Evolutionary conservation across 2,888 invertebrate species (phyloP).

Genomic region (Nycteola revayana): DNA sequence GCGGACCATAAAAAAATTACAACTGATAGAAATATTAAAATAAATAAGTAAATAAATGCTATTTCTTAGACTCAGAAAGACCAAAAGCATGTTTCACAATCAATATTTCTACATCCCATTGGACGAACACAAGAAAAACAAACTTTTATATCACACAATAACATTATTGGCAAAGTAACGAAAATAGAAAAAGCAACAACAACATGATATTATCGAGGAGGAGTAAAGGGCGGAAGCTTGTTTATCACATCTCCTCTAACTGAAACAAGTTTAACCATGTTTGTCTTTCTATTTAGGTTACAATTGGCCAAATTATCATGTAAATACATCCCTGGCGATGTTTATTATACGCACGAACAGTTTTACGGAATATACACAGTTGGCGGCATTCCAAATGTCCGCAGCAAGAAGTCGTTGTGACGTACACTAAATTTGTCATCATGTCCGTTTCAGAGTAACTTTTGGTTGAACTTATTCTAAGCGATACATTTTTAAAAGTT

Average conservation of each 20-base stretch:
- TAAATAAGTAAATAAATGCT: too few species aligned
- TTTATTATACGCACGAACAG: slow-evolving; percentile 53
- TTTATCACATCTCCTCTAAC: slow-evolving; percentile 24
- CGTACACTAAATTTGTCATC: slow-evolving; percentile 51
- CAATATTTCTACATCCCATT: too few species aligned
- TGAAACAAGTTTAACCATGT: slow-evolving; percentile 30
- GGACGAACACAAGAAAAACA: background rate
- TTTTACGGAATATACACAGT: slow-evolving; percentile 54
- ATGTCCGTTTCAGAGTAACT: slow-evolving; percentile 30
- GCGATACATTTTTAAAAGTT: slow-evolving; percentile 20
- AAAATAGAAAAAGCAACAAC: slow-evolving; percentile 5
- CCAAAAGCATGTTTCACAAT: too few species aligned
- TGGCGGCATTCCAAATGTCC: slow-evolving; percentile 54
- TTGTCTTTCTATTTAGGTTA: slow-evolving; percentile 28
- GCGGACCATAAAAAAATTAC: too few species aligned
- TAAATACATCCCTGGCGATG: slow-evolving; percentile 45
- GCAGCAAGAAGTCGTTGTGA: slow-evolving; percentile 37
- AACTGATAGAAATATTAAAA: too few species aligned
- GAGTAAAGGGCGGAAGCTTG: slow-evolving; percentile 6
- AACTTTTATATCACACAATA: slow-evolving; percentile 1
- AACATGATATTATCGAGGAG: slow-evolving; percentile 1
- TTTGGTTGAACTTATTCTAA: slow-evolving; percentile 15
- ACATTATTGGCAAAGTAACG: slow-evolving; percentile 6
- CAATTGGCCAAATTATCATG: slow-evolving; percentile 41
- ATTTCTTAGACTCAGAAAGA: too few species aligned